Conservation (phyloP, 2,797 vertebrate genomes). For the Microctenopoma lineatum region DNA sequence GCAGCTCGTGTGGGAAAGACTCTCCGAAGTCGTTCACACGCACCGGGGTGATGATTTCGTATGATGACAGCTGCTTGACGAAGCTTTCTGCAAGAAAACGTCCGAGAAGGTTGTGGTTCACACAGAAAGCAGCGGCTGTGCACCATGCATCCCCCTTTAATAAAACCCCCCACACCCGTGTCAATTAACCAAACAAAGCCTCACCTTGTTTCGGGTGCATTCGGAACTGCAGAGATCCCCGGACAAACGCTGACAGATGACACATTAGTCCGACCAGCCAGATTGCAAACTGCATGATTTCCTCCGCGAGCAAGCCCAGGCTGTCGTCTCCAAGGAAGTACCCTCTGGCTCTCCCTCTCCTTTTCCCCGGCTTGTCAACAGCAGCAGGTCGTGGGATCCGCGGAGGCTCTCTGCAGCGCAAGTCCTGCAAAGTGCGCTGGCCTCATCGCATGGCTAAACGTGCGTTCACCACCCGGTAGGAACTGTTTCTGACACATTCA, state of each 20-base stretch:
- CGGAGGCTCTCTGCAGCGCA: slow-evolving; percentile 79
- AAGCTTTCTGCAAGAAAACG: slow-evolving; percentile 85
- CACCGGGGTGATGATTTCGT: slow-evolving; percentile 92
- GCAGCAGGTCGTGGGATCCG: slow-evolving; percentile 83
- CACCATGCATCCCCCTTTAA: slow-evolving; percentile 23
- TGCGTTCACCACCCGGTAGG: slow-evolving; percentile 60
- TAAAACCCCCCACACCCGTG: not conserved
- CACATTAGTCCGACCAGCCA: slow-evolving; percentile 89
- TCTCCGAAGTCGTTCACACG: slow-evolving; percentile 94
- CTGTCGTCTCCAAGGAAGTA: slow-evolving; percentile 72
- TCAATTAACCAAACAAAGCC: slow-evolving; percentile 20
- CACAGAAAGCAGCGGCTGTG: not conserved
- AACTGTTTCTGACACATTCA: slow-evolving; percentile 75
- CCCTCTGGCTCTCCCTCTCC: slow-evolving; percentile 68
- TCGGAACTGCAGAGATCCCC: slow-evolving; percentile 81
- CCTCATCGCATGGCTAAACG: slow-evolving; percentile 81
- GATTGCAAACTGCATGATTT: slow-evolving; percentile 89
- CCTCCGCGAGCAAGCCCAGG: slow-evolving; percentile 66
- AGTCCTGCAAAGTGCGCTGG: slow-evolving; percentile 79
- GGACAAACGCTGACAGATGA: slow-evolving; percentile 87
- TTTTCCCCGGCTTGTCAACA: slow-evolving; percentile 83
- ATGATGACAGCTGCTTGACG: slow-evolving; percentile 89
- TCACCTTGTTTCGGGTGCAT: slow-evolving; percentile 94
- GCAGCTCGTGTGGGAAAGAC: slow-evolving; percentile 85
- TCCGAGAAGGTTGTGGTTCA: slow-evolving; percentile 4